Evolutionary conservation across 2,888 invertebrate genomes (phyloP), one percentile per base, ranked within the genome.

Genomic region (Kryphioiulus occultus): DNA sequence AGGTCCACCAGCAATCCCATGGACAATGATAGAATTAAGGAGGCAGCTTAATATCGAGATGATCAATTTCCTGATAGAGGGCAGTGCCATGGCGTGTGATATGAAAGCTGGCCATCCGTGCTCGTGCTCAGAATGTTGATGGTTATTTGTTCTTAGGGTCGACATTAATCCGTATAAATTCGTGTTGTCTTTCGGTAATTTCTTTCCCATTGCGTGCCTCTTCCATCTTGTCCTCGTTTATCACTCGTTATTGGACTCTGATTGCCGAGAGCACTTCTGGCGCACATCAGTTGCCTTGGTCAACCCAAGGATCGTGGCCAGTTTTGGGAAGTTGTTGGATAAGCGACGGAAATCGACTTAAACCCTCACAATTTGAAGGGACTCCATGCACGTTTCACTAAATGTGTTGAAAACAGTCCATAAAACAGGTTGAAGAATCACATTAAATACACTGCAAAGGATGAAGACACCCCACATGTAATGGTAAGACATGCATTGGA

Each of bases 11-110:
- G n/a, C 17, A n/a, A 53, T 53, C 22, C 22, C 68, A 26, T 26
- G 26, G 68, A 68, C 68, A 68, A 68, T 68, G 68, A 68, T 68
- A 68, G 68, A 68, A 68, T 68, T 68, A 68, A 26, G 68, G 26
- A 68, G 68, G 26, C 22, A 68, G 68, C 68, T 68, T 68, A 68
- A 68, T 68, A 68, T 68, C 68, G 59, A 68, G 68, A 68, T 68
- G 68, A 68, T 68, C 68, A 68, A 68, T 68, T 68, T 68, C 68
- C 68, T 68, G 68, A 68, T 26, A 9, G 68, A 26, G 68, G 68
- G 19, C 68, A 44, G 44, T 44, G 44, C 44, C 44, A 26, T 53
- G 53, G 53, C 53, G 68, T 68, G 68, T 68, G 68, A 68, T 68
- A 68, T 26, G 68, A 22, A 26, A 68, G 68, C 68, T 15, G 44